Percentiles rank a stretch among this genome's conserved stretches.
Evolutionary conservation across 2,797 vertebrate species (phyloP).

Genomic region (Hippoglossus hippoglossus): DNA sequence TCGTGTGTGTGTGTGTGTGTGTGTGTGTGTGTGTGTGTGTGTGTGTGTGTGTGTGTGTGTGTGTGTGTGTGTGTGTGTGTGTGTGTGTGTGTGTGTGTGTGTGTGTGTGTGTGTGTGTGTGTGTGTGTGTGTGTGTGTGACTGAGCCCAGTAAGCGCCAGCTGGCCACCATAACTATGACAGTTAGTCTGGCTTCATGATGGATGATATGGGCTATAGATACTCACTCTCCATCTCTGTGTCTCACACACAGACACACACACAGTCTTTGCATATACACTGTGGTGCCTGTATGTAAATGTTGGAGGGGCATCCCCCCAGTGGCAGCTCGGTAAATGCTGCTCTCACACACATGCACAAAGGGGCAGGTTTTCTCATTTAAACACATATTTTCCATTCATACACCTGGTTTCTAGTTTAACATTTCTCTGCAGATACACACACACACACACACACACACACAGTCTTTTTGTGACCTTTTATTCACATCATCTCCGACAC

Average conservation of each 20-base stretch:
- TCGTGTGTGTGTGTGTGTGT: constrained; percentile 39
- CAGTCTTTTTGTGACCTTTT: constrained; percentile 42
- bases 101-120: constrained; percentile 24
- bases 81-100: constrained; percentile 35
- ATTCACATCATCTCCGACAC: constrained; percentile 21
- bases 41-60: constrained; percentile 24
- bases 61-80: constrained; percentile 34
- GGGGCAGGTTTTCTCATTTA: constrained; percentile 15
- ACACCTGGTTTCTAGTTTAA: constrained; percentile 22
- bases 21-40: constrained; percentile 35
- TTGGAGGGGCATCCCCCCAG: constrained; percentile 49
- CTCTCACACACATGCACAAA: constrained; percentile 18
- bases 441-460: constrained; percentile 5
- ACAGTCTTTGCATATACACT: constrained; percentile 25
- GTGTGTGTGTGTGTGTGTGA: constrained; percentile 36
- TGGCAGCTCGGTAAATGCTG: constrained; percentile 37
- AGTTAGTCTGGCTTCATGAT: constrained; percentile 78
- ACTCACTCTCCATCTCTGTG: constrained; percentile 43
- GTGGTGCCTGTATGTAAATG: constrained; percentile 60
- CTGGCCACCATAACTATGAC: constrained; percentile 76
- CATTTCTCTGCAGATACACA: background rate
- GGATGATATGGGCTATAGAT: constrained; percentile 69
- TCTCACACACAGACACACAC: background rate
- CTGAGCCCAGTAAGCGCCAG: constrained; percentile 64
- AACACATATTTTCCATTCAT: constrained; percentile 11